These are phyloP conservation scores for Psilopsiagon aymara DNA, from an alignment of 2,113 vertebrate species.

Conservation along the genomic window DNA sequence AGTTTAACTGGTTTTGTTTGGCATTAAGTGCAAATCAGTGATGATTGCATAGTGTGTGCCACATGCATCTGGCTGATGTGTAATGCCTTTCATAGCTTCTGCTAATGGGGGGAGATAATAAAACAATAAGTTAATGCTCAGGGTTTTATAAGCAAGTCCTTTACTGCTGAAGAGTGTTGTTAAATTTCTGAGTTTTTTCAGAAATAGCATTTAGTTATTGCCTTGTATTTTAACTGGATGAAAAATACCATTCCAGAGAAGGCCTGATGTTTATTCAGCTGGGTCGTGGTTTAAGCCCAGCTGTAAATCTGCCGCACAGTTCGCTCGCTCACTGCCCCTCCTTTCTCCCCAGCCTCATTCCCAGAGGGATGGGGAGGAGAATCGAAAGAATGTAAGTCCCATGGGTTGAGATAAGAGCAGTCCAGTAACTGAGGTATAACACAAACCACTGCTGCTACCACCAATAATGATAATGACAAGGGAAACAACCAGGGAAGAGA, in stretches of 20 bases:
- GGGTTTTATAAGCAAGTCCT: background rate
- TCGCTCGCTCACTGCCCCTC: too few relatives aligned
- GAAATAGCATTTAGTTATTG: background rate
- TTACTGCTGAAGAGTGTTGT: background rate
- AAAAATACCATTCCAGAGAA: background rate
- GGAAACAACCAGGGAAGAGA: too few relatives aligned
- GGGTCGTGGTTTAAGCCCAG: too few relatives aligned
- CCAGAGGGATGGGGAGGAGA: too few relatives aligned
- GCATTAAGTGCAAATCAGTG: background rate
- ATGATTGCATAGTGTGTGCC: background rate
- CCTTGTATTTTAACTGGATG: background rate
- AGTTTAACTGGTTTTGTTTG: conserved; percentile 4
- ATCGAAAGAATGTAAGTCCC: too few relatives aligned
- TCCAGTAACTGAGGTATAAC: too few relatives aligned
- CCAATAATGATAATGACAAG: too few relatives aligned
- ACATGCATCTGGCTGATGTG: background rate
- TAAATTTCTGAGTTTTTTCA: background rate
- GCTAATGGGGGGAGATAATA: background rate
- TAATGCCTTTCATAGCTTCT: background rate
- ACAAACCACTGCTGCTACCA: too few relatives aligned
- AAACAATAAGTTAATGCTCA: background rate
- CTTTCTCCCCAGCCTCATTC: too few relatives aligned
- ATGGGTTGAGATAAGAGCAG: too few relatives aligned
- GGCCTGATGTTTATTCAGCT: background rate
- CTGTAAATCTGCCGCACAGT: too few relatives aligned